Base-by-base conservation (phyloP, 92 coral and sea anemone genomes). In the Palythoa grandis region DNA sequence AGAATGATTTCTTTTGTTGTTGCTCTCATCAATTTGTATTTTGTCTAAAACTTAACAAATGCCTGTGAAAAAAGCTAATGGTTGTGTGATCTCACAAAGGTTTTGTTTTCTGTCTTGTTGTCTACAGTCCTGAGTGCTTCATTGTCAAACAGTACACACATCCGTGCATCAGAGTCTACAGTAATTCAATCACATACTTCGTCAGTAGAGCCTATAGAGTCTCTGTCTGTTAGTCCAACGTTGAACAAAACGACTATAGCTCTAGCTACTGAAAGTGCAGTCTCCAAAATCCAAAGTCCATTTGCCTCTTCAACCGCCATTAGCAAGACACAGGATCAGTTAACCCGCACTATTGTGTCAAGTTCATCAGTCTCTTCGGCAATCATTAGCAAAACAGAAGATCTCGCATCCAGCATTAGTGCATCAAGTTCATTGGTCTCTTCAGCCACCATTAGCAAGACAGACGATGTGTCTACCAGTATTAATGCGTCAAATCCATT, bases 51-150 rank as follows among this genome's bases (percentile, higher is more conserved):
- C 35, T 20, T 19, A 5, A 20, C 25, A 19, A 20, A 19, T 63
- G 69, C 19, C 69, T 20, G 69, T 63, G 69, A n/a, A 19, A 19
- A 76, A 25, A 67, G 52, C 35, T 53, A 9, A 24, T 0, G 66
- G 66, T 56, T 29, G 20, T 76, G 68, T 37, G 66, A 80, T 47
- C 85, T 80, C 66, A 65, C 43, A 25, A 20, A 9, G 12, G 17
- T 10, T 3, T 67, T 52, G 23, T 80, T 80, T 40, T 68, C 74
- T 80, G 48, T 52, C 52, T 80, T 80, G 74, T 67, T 66, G 58
- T 66, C 61, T 80, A 29, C 74, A 80, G 85, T 80, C 37, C 85
- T 80, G 74, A 80, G 75, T 66, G 56, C 85, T 80, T 65, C 85
- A 66, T 24, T 80, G 35, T 80, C 85, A 80, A 80, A 47, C 85